These are phyloP conservation scores for Alligator mississippiensis DNA, from an alignment of 2,113 vertebrate genomes.

Conservation along the genomic window DNA sequence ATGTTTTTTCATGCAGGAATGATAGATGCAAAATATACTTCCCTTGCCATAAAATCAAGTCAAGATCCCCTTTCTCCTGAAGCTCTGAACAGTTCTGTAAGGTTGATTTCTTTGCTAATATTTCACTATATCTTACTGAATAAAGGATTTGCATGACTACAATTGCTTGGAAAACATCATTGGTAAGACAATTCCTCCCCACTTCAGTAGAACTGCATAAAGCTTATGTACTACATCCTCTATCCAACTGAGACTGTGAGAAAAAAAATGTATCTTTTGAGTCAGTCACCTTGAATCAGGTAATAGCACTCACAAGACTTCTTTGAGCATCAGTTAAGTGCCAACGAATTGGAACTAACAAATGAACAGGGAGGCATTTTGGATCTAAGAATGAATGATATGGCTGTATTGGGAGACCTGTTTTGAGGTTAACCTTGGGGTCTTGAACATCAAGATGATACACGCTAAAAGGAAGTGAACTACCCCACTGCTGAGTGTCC, in stretches of 20 bases:
- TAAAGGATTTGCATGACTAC: neutral
- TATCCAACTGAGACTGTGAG: fast-evolving
- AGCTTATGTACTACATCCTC: neutral
- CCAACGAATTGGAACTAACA: constrained; percentile 3
- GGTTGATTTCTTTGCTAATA: neutral
- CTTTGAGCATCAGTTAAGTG: neutral
- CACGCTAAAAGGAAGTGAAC: fast-evolving
- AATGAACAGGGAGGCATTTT: neutral
- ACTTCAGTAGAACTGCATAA: neutral
- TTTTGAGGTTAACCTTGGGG: neutral
- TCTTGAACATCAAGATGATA: fast-evolving
- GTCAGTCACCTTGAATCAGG: constrained; percentile 39
- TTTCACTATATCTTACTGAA: fast-evolving
- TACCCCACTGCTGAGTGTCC: fast-evolving
- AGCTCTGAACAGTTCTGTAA: neutral
- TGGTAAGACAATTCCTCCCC: neutral
- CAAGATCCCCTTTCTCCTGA: neutral
- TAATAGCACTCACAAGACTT: neutral
- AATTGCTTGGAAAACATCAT: neutral
- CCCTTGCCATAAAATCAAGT: neutral
- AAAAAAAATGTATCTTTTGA: neutral
- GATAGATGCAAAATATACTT: neutral
- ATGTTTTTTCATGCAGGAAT: neutral
- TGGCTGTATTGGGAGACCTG: neutral
- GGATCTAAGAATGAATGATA: neutral